These are phyloP conservation scores for Eurytoma californica DNA, from an alignment of 2,888 invertebrate species.

Conservation along the genomic window DNA sequence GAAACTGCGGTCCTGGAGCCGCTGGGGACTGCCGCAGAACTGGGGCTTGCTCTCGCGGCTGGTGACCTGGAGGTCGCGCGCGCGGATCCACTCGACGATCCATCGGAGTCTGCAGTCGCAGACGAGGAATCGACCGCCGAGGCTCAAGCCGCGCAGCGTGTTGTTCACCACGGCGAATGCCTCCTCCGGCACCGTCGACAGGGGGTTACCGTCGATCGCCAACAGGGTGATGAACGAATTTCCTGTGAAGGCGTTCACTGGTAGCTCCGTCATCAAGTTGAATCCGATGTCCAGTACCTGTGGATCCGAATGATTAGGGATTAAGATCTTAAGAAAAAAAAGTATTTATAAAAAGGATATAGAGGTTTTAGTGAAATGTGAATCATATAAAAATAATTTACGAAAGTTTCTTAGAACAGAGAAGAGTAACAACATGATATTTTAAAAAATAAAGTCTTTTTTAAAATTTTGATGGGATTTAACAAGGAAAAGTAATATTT, in stretches of 20 bases:
- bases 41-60: slow-evolving; percentile 94
- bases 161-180: slow-evolving; percentile 87
- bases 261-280: slow-evolving; percentile 89
- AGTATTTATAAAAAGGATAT: background rate
- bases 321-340: background rate
- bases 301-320: no score
- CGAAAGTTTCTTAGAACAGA: no score
- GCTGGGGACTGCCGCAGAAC: slow-evolving; percentile 90
- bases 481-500: no score
- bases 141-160: slow-evolving; percentile 88
- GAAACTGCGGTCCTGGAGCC: slow-evolving; percentile 88
- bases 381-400: no score
- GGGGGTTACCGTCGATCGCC: slow-evolving; percentile 93
- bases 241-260: slow-evolving; percentile 86
- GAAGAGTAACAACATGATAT: no score
- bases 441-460: no score
- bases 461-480: no score
- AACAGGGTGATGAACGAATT: slow-evolving; percentile 90
- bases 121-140: slow-evolving; percentile 91
- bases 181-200: slow-evolving; percentile 87
- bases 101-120: slow-evolving; percentile 92
- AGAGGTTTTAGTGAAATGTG: no score
- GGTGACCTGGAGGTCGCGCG: slow-evolving; percentile 92
- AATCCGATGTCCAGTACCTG: slow-evolving; percentile 93
- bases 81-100: slow-evolving; percentile 93